phyloP scores from a whole-genome alignment of 2,797 vertebrate species.

The Glossophaga mutica region DNA sequence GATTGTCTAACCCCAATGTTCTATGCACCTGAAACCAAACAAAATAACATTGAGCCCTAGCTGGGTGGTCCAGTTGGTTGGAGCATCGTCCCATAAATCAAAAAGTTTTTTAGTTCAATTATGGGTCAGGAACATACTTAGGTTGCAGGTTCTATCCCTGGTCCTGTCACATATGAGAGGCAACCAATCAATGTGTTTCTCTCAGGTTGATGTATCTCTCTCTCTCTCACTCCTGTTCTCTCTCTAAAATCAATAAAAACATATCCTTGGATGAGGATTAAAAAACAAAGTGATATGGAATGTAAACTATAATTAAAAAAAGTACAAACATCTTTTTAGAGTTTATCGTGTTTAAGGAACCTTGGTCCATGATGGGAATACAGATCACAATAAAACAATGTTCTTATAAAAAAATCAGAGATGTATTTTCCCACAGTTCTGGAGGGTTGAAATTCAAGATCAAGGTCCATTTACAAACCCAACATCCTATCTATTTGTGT shows the following conservation, averaged over 20 bases:
- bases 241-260: not conserved
- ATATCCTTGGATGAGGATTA: not conserved
- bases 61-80: too few relatives aligned
- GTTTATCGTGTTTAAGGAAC: not conserved
- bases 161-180: not conserved
- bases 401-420: not conserved
- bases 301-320: not conserved
- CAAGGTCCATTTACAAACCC: constrained; percentile 42
- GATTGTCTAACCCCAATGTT: not conserved
- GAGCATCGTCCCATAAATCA: not conserved
- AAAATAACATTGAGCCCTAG: not conserved
- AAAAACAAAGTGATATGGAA: not conserved
- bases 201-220: not conserved
- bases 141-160: not conserved
- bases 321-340: not conserved
- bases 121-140: not conserved
- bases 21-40: not conserved
- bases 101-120: not conserved
- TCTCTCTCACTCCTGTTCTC: not conserved
- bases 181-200: not conserved
- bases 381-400: not conserved
- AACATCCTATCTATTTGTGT: constrained; percentile 77
- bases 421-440: not conserved
- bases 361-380: not conserved
- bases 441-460: not conserved